Evolutionary conservation across 2,113 vertebrate genomes (phyloP).

Genomic region (Halcyon malimbica): DNA sequence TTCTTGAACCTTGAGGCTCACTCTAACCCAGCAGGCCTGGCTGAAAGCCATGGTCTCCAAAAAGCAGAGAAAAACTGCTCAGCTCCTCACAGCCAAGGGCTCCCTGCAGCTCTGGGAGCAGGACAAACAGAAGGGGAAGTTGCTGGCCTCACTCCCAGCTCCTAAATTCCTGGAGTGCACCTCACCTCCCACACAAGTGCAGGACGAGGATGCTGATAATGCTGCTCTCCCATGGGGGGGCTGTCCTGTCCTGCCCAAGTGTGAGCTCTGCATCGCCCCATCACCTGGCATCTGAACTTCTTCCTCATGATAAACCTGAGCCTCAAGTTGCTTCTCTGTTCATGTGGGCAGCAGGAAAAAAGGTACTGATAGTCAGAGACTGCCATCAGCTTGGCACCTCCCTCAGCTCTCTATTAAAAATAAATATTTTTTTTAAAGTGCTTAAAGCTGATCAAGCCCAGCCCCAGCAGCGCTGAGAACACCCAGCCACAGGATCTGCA

Average conservation of each 20-base stretch:
- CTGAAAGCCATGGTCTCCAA: neutral
- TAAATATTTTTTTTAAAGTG: neutral
- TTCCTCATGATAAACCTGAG: neutral
- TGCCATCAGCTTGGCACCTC: neutral
- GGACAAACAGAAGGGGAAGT: neutral
- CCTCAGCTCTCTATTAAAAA: neutral
- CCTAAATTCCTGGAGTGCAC: neutral
- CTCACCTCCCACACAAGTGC: neutral
- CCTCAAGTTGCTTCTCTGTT: neutral
- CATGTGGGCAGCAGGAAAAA: neutral
- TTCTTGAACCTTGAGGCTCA: neutral
- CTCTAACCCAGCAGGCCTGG: neutral
- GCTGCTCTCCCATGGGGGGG: rapidly evolving
- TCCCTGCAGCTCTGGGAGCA: neutral
- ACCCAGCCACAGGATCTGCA: neutral
- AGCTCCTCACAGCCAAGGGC: rapidly evolving
- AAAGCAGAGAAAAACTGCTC: neutral
- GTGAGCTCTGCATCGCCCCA: neutral
- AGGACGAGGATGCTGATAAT: neutral
- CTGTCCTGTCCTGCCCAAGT: neutral
- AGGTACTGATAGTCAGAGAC: neutral
- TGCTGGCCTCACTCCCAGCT: neutral
- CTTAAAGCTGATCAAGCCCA: neutral
- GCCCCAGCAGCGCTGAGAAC: neutral
- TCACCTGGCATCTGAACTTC: neutral